These are phyloP conservation scores for Macrobrachium nipponense DNA, from an alignment of 1,140 invertebrate species.

Conservation along the genomic window DNA sequence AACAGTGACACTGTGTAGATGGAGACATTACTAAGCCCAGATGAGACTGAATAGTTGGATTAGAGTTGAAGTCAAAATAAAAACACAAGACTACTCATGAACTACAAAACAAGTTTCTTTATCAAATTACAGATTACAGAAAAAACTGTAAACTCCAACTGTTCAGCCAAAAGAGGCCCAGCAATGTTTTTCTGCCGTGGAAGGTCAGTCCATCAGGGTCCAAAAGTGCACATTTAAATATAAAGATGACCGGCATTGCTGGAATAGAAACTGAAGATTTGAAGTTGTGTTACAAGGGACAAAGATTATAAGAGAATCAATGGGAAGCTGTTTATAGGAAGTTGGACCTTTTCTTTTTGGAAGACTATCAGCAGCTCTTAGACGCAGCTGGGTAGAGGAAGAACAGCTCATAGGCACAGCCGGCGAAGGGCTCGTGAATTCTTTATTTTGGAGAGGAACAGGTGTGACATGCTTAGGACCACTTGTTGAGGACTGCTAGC, in stretches of 20 bases:
- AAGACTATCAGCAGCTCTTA: constrained; percentile 29
- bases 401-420: constrained; percentile 33
- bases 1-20: no score
- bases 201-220: constrained; percentile 22
- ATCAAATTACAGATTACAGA: no score
- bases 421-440: constrained; percentile 15
- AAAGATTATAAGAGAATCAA: background rate
- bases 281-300: background rate
- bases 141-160: background rate
- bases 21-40: no score
- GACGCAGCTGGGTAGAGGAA: constrained; percentile 26
- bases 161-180: constrained; percentile 2
- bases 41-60: no score
- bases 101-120: no score
- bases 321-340: background rate
- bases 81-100: no score
- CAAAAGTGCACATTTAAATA: background rate
- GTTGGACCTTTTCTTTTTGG: constrained; percentile 31
- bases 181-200: constrained; percentile 15
- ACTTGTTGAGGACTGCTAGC: constrained; percentile 8
- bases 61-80: no score
- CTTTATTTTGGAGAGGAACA: background rate
- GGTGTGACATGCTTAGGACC: constrained; percentile 17
- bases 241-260: no score
- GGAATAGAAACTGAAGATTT: background rate